phyloP scores from a whole-genome alignment of 2,888 invertebrate genomes.

The Lycaena phlaeas region DNA sequence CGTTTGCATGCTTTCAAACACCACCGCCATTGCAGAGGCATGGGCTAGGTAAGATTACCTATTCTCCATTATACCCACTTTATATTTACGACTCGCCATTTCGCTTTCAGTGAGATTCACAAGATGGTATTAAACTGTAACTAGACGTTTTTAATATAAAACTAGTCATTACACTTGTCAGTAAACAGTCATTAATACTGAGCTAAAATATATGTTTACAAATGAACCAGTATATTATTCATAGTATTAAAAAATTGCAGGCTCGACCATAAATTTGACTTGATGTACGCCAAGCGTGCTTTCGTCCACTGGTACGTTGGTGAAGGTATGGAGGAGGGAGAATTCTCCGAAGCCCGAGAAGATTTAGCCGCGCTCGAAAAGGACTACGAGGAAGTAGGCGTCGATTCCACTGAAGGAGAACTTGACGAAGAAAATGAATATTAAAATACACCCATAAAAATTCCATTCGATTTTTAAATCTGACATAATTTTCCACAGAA shows the following conservation, averaged over 20 bases:
- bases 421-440: conserved; percentile 80
- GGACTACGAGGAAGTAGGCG: conserved; percentile 85
- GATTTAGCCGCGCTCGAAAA: conserved; percentile 87
- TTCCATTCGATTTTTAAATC: neutral
- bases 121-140: too few species aligned
- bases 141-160: too few species aligned
- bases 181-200: too few species aligned
- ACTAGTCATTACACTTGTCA: too few species aligned
- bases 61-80: too few species aligned
- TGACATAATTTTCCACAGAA: conserved; percentile 7
- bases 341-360: conserved; percentile 91
- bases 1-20: conserved; percentile 97
- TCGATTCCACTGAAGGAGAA: conserved; percentile 81
- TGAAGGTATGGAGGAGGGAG: conserved; percentile 90
- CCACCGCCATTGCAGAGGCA: conserved; percentile 96
- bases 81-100: too few species aligned
- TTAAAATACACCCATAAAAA: conserved; percentile 34
- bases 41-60: conserved; percentile 86
- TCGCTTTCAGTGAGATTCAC: too few species aligned
- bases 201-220: too few species aligned
- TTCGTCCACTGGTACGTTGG: conserved; percentile 97
- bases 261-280: conserved; percentile 94
- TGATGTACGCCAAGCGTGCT: conserved; percentile 96
- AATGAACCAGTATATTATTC: too few species aligned
- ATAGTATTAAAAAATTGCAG: conserved; percentile 64